Evolutionary conservation across 2,888 invertebrate genomes (phyloP).

Genomic region (Hypercompe scribonia): DNA sequence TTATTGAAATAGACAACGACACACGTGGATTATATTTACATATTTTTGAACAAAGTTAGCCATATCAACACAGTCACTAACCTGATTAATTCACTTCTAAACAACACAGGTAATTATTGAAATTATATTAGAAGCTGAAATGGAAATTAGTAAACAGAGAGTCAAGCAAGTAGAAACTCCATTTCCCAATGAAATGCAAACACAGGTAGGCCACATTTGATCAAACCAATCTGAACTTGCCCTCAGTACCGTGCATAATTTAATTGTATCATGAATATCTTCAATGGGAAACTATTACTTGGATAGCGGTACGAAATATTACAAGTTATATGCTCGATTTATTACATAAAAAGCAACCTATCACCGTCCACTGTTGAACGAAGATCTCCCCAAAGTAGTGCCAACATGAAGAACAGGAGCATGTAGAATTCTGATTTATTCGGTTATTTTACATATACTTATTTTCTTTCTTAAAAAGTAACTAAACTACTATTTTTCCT

Average conservation of each 20-base stretch:
- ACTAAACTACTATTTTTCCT: no score
- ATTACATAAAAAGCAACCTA: no score
- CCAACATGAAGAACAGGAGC: no score
- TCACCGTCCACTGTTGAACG: no score
- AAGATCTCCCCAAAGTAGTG: no score
- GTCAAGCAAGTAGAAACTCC: constrained; percentile 50
- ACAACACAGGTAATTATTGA: constrained; percentile 51
- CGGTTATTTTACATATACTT: no score
- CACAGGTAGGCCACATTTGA: constrained; percentile 63
- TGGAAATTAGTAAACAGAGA: constrained; percentile 59
- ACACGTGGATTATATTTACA: not conserved
- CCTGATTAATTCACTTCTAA: not conserved
- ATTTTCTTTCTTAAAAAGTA: no score
- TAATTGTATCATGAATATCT: constrained; percentile 60
- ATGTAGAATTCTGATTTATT: no score
- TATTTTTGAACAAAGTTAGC: not conserved
- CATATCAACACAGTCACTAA: not conserved
- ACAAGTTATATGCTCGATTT: not conserved
- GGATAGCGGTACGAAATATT: constrained; percentile 21
- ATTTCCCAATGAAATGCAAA: constrained; percentile 74
- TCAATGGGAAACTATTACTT: constrained; percentile 34
- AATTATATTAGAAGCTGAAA: constrained; percentile 58
- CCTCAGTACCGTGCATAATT: constrained; percentile 57
- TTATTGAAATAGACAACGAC: not conserved
- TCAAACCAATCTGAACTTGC: constrained; percentile 58